phyloP scores from a whole-genome alignment of 2,113 vertebrate species.

The Larimichthys polyactis region DNA sequence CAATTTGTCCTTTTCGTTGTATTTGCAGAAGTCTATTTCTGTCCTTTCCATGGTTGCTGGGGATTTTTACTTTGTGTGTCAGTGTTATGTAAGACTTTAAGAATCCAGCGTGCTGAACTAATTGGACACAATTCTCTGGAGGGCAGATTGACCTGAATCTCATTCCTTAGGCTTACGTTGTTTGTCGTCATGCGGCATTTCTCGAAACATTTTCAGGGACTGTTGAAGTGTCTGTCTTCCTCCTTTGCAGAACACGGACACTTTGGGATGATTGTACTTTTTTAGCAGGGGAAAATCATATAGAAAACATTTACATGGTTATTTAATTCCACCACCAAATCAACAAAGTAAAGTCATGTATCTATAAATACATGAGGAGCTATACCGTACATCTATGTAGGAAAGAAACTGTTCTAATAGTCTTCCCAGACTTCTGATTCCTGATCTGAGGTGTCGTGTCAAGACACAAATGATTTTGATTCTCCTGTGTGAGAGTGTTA shows the following conservation, averaged over 20 bases:
- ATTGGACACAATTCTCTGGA: slow-evolving; percentile 59
- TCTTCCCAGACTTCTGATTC: too few species aligned
- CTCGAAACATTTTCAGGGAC: slow-evolving; percentile 31
- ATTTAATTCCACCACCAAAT: not conserved
- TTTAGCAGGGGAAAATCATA: not conserved
- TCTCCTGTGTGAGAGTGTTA: not conserved
- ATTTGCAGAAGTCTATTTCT: not conserved
- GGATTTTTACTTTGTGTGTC: slow-evolving; percentile 42
- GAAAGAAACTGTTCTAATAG: not conserved
- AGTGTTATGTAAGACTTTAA: slow-evolving; percentile 61
- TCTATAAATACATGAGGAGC: not conserved
- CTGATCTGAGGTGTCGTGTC: not conserved
- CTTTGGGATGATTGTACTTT: not conserved
- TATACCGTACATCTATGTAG: too few species aligned
- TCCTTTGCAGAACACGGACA: not conserved
- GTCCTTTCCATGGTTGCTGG: slow-evolving; percentile 3
- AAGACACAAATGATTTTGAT: not conserved
- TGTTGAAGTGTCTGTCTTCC: not conserved
- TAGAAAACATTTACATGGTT: not conserved
- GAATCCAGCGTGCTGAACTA: slow-evolving; percentile 51
- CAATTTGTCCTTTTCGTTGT: not conserved
- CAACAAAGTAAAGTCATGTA: not conserved
- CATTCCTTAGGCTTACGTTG: slow-evolving; percentile 35
- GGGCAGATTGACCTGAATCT: slow-evolving; percentile 74
- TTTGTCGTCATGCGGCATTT: slow-evolving; percentile 32